phyloP scores from a whole-genome alignment of 2,888 invertebrate genomes.

The Venustoraphidia nigricollis region DNA sequence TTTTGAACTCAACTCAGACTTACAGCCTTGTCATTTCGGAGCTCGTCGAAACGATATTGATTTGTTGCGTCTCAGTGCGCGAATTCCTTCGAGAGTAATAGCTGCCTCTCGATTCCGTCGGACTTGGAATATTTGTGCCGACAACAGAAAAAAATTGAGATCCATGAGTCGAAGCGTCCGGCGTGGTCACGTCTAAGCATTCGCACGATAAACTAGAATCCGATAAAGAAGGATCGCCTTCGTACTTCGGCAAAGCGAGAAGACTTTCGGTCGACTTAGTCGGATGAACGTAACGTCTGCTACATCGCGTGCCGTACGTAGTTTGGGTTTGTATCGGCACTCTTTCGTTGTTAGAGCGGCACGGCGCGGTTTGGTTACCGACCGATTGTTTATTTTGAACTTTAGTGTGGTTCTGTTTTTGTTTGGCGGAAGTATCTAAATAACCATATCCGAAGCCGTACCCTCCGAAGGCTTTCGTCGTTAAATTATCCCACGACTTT shows the following conservation, averaged over 20 bases:
- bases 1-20: constrained; percentile 12
- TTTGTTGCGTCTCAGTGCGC: constrained; percentile 32
- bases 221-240: constrained; percentile 37
- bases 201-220: constrained; percentile 60
- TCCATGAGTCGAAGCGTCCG: constrained; percentile 16
- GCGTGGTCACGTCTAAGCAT: constrained; percentile 33
- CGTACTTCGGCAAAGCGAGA: constrained; percentile 49
- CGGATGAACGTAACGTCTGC: constrained; percentile 35
- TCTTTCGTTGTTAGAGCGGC: constrained; percentile 29
- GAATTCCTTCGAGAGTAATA: constrained; percentile 30
- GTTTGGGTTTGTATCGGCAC: constrained; percentile 27
- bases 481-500: constrained; percentile 81
- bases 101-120: constrained; percentile 27
- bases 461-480: constrained; percentile 72
- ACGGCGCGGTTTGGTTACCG: constrained; percentile 35
- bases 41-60: constrained; percentile 39
- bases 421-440: constrained; percentile 43
- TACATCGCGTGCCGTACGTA: constrained; percentile 1
- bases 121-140: constrained; percentile 24
- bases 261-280: constrained; percentile 74
- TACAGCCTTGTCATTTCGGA: constrained; percentile 58
- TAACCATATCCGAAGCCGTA: constrained; percentile 81
- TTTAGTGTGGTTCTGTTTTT: constrained; percentile 16
- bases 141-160: constrained; percentile 22
- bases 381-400: constrained; percentile 16